Evolutionary conservation across 2,113 vertebrate genomes (phyloP), one percentile per base, ranked within the genome.

Genomic region (Urocolius indicus): DNA sequence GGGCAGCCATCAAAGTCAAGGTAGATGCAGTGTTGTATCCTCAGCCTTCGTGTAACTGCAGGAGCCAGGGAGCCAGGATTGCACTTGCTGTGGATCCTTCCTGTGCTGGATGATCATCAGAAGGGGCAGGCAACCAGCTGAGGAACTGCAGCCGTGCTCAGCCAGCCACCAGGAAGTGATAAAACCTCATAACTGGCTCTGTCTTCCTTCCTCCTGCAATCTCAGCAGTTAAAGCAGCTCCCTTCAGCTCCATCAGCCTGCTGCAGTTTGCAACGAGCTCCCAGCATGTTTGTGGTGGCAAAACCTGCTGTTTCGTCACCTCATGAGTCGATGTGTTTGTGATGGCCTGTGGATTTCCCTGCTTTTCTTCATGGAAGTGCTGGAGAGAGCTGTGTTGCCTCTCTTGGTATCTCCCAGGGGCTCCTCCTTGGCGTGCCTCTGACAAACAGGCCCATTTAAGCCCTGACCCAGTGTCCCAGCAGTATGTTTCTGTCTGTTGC

Each of bases 231-330:
- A 80, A 89, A 93, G 7, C 49, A 66, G 62, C 43, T 92, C 59
- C 24, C 65, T 78, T 87, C 62, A 45, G 54, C 51, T 89, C 54
- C 38, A 11, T 73, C 38, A 88, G 67, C 29, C 11, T 54, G 63
- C 46, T 91, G 36, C 41, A 69, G 21, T 68, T 94, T 89, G 87
- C 69, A 80, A 24, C 49, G 63, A 80, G 52, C 55, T 85, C 78
- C 76, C 45, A 32, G 36, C 15, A 3, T 90, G 67, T 95, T 95
- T 94, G 59, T 74, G 85, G 62, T 84, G 90, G 59, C 87, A 94
- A 58, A 79, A 62, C 55, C 55, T 48, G 82, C 67, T 67, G 41
- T 73, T 69, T 73, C 48, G 32, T 87, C 82, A 69, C 74, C 71
- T 89, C 43, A 18, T 81, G 87, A 80, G 23, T 93, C 75, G n/a